Conservation (phyloP, 2,113 vertebrate genomes). For the Tretioscincus oriximinensis region DNA sequence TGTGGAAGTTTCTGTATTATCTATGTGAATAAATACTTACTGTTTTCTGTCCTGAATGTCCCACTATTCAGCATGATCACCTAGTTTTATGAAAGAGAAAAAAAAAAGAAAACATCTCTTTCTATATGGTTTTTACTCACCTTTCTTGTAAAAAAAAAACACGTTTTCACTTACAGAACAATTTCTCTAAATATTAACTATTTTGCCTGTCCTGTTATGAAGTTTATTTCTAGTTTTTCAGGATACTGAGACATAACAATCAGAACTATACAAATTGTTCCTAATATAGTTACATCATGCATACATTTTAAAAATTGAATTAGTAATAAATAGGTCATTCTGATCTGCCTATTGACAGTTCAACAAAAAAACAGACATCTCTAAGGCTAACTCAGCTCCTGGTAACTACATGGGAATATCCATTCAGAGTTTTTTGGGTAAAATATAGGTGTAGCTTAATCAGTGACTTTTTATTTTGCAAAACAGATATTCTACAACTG, state of each 20-base stretch:
- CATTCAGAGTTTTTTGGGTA: too few species aligned
- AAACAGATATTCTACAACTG: too few species aligned
- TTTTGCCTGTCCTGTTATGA: too few species aligned
- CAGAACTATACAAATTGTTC: background rate
- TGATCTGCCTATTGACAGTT: too few species aligned
- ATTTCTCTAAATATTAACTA: background rate
- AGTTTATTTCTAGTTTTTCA: too few species aligned
- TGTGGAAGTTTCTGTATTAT: background rate
- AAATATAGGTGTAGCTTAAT: too few species aligned
- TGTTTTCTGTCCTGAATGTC: background rate
- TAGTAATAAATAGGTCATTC: background rate
- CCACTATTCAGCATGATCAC: background rate
- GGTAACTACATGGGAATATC: too few species aligned
- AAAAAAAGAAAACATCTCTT: background rate
- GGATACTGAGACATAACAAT: background rate
- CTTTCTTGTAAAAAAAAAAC: too few species aligned
- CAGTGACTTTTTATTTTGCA: too few species aligned
- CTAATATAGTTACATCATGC: background rate
- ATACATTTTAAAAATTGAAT: background rate
- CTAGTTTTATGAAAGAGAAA: background rate
- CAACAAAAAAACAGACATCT: too few species aligned
- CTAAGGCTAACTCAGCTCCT: too few species aligned
- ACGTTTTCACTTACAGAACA: background rate
- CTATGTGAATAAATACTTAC: background rate
- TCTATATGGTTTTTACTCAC: background rate